A percentile compares a stretch with the other conserved stretches of the same genome.
phyloP scores from a whole-genome alignment of 2,888 invertebrate species.

The Agonopterix alstromeriana region DNA sequence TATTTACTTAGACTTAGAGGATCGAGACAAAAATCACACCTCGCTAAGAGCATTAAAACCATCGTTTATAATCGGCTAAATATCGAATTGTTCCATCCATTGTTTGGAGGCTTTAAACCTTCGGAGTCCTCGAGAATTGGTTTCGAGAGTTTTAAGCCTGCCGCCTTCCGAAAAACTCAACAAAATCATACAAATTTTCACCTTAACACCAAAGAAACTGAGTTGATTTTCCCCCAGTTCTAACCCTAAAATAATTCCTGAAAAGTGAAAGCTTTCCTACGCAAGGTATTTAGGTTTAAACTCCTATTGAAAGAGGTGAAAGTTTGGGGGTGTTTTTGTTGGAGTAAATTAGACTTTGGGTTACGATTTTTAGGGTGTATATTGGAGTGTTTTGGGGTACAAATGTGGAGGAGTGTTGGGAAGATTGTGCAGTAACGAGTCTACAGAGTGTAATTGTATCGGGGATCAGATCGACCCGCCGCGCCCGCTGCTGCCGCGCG shows the following conservation, averaged over 20 bases:
- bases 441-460: conserved; percentile 73
- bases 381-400: conserved; percentile 23
- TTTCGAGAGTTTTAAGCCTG: conserved; percentile 73
- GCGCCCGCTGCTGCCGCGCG: conserved; percentile 5
- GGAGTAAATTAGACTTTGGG: conserved; percentile 29
- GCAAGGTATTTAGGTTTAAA: conserved; percentile 75
- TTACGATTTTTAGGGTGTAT: conserved; percentile 22
- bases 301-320: conserved; percentile 76
- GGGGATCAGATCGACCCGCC: conserved; percentile 63
- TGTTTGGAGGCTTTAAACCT: conserved; percentile 66
- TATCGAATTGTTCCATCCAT: conserved; percentile 73
- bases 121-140: conserved; percentile 62
- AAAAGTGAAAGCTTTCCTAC: conserved; percentile 75
- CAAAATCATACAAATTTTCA: conserved; percentile 26
- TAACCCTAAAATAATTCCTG: conserved; percentile 60
- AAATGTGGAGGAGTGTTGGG: conserved; percentile 50
- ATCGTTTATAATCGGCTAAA: conserved; percentile 73
- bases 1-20: conserved; percentile 11
- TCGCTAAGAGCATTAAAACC: conserved; percentile 67
- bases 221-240: too few relatives aligned
- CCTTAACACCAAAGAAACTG: conserved; percentile 17
- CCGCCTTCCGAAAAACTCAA: conserved; percentile 59
- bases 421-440: conserved; percentile 71
- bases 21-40: conserved; percentile 61
- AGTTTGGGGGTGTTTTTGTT: conserved; percentile 48